Percentiles rank a stretch among this genome's conserved stretches.
phyloP scores from a whole-genome alignment of 1,140 invertebrate species.

The Sinonovacula constricta region DNA sequence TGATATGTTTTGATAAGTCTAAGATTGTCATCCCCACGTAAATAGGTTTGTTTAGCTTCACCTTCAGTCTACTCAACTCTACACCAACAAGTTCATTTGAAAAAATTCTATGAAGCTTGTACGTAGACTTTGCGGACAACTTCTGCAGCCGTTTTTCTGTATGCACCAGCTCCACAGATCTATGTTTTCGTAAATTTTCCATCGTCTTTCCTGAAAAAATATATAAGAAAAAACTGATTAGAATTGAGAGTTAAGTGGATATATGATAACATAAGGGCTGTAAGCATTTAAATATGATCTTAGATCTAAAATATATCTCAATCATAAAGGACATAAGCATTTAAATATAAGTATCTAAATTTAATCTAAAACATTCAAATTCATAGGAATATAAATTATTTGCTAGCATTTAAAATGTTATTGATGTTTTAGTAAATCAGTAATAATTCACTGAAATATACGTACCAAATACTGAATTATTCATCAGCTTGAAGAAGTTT shows the following conservation, averaged over 20 bases:
- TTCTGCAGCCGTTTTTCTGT: constrained; percentile 21
- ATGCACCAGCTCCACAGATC: constrained; percentile 25
- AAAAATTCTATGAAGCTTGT: constrained; percentile 32
- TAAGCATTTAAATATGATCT: not conserved
- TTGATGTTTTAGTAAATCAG: no score
- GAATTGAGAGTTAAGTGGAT: not conserved
- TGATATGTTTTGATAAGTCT: constrained; percentile 48
- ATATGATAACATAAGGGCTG: not conserved
- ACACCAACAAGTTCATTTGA: constrained; percentile 48
- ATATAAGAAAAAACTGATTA: not conserved
- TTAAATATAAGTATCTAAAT: not conserved
- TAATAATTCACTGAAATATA: no score
- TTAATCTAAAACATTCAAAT: not conserved
- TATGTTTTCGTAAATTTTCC: constrained; percentile 25
- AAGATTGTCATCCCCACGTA: constrained; percentile 30
- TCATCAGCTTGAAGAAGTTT: constrained; percentile 42
- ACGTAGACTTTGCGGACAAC: constrained; percentile 37
- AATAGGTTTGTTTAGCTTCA: constrained; percentile 35
- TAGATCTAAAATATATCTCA: not conserved
- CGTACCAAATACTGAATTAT: constrained; percentile 27
- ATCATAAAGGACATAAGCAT: not conserved
- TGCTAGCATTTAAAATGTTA: not conserved
- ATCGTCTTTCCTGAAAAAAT: constrained; percentile 35
- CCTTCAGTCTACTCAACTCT: constrained; percentile 35
- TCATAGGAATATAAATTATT: not conserved